A percentile compares a stretch with the other conserved stretches of the same genome.
Conservation (phyloP, 2,113 vertebrate genomes). For the Girardinichthys multiradiatus region DNA sequence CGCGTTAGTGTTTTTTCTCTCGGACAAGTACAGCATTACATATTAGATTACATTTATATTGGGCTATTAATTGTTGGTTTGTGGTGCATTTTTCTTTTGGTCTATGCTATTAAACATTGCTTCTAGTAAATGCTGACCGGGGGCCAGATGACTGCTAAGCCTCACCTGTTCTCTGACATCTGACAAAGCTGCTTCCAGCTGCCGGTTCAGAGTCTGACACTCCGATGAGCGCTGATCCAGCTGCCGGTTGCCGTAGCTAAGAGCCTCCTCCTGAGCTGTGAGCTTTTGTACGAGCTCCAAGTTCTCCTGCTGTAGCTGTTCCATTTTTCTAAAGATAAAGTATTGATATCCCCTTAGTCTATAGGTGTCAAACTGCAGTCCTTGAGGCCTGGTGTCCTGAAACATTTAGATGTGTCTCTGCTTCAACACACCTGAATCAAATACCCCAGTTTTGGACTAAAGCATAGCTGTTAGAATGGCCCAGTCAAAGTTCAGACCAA, state of each 20-base stretch:
- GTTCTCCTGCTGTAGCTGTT: slow-evolving; percentile 83
- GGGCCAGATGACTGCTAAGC: neutral
- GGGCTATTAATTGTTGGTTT: neutral
- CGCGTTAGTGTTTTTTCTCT: neutral
- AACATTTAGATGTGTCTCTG: neutral
- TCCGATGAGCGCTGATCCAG: slow-evolving; percentile 83
- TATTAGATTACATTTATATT: neutral
- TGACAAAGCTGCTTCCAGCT: slow-evolving; percentile 84
- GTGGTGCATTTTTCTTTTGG: neutral
- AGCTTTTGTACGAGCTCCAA: slow-evolving; percentile 83
- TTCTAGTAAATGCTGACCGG: no score
- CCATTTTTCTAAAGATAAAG: slow-evolving; percentile 76
- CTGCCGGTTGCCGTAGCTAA: slow-evolving; percentile 77
- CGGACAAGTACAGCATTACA: neutral
- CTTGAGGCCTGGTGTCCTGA: no score
- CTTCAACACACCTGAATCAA: neutral
- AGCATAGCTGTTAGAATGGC: no score
- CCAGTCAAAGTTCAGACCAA: no score
- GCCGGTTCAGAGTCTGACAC: slow-evolving; percentile 77
- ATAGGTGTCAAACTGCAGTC: no score
- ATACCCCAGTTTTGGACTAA: neutral
- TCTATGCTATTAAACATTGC: neutral
- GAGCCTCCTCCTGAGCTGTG: slow-evolving; percentile 80
- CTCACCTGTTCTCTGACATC: slow-evolving; percentile 86
- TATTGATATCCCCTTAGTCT: neutral